A percentile compares a stretch with the other conserved stretches of the same genome.
Conservation (phyloP, 37 sponge, comb jelly and placozoan genomes). For the Crambe crambe region DNA sequence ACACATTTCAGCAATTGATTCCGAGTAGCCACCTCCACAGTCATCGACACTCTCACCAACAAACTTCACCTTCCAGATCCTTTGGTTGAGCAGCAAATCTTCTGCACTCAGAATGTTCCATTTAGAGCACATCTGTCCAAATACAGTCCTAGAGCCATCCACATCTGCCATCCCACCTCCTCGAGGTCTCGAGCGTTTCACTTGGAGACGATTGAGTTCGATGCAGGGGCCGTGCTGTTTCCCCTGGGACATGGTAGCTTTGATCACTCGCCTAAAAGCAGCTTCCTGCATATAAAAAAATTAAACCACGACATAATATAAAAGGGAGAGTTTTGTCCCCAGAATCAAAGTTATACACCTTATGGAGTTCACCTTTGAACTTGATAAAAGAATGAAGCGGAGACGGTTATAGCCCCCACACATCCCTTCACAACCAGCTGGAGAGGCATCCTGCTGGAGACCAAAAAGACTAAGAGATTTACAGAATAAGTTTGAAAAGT, state of each 20-base stretch:
- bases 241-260: conserved; percentile 92
- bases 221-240: conserved; percentile 90
- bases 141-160: conserved; percentile 82
- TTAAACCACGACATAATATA: background rate
- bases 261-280: conserved; percentile 86
- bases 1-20: conserved; percentile 97
- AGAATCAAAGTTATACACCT: background rate
- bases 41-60: conserved; percentile 97
- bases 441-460: conserved; percentile 27
- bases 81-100: conserved; percentile 80
- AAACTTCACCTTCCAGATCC: conserved; percentile 98
- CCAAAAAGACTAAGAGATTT: conserved; percentile 74
- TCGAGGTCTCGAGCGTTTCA: conserved; percentile 41
- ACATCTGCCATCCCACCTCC: conserved; percentile 67
- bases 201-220: conserved; percentile 90
- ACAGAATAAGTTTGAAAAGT: conserved; percentile 81
- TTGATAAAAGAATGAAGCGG: conserved; percentile 60
- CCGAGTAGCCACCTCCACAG: conserved; percentile 94
- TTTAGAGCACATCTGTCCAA: conserved; percentile 90
- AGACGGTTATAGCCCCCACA: conserved; percentile 62
- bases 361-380: conserved; percentile 61
- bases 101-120: conserved; percentile 68
- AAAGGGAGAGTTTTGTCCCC: background rate
- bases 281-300: conserved; percentile 64
- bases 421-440: conserved; percentile 11